Evolutionary conservation across 2,888 invertebrate species (phyloP).

Genomic region (Cistogaster globosa): DNA sequence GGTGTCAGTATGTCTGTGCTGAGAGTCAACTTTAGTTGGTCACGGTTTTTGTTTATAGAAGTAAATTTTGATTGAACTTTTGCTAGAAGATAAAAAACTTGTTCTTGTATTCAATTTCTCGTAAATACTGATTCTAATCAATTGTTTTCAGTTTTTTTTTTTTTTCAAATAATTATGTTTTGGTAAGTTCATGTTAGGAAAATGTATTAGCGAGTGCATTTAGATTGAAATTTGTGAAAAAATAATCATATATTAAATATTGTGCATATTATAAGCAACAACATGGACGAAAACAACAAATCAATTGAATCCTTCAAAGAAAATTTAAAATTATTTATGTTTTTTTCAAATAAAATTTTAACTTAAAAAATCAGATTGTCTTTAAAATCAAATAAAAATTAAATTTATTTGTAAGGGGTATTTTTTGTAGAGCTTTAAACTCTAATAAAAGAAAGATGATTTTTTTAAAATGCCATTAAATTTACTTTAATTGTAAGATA

Average conservation of each 20-base stretch:
- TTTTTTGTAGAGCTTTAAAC: too few relatives aligned
- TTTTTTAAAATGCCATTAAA: too few relatives aligned
- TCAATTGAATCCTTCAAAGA: too few relatives aligned
- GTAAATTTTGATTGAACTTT: neutral
- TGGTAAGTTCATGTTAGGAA: constrained; percentile 8
- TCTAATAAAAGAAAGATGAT: too few relatives aligned
- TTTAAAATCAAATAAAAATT: too few relatives aligned
- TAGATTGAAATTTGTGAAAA: constrained; percentile 22
- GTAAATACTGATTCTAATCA: constrained; percentile 16
- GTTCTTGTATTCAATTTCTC: constrained; percentile 28
- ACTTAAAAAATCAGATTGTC: too few relatives aligned
- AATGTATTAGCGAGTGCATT: constrained; percentile 14
- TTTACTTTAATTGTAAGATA: too few relatives aligned
- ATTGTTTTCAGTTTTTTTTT: constrained; percentile 15
- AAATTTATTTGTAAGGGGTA: too few relatives aligned
- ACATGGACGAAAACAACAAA: too few relatives aligned
- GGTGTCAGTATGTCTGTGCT: constrained; percentile 62
- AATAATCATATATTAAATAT: neutral
- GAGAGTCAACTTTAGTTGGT: constrained; percentile 27
- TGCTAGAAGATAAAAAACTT: neutral
- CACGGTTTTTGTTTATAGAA: constrained; percentile 24
- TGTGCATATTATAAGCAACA: too few relatives aligned
- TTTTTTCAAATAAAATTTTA: too few relatives aligned
- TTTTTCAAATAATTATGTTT: constrained; percentile 33
- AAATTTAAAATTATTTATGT: too few relatives aligned